Evolutionary conservation across 2,797 vertebrate genomes (phyloP), one percentile per base, ranked within the genome.

Genomic region (Urocyon cinereoargenteus): DNA sequence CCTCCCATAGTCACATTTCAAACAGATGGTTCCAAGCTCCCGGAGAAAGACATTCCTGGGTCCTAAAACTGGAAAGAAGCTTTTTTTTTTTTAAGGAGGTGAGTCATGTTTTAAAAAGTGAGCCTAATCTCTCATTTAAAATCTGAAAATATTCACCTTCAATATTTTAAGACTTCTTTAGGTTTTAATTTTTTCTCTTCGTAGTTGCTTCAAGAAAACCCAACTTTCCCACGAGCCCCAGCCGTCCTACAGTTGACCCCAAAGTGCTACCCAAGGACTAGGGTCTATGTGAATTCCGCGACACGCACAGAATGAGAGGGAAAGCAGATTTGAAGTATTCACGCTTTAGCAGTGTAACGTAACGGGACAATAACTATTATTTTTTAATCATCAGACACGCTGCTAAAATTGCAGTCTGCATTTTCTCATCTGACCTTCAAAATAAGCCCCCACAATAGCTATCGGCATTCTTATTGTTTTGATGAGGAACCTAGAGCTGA

Each of bases 351-450:
- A 66, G 70, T 2, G 19, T 26, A 31, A 62, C 34, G 19, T 40
- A 85, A 36, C 64, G 55, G 78, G 78, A 68, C 21, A 75, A 40
- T 53, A 92, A 75, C 8, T 34, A 68, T 26, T 53, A 45, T 66
- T 55, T 70, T 78, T 78, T 4, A 78, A 72, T 79, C 79, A 72
- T 3, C 8, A 81, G 75, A 53, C 3, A 31, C 24, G 11, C 26
- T 55, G 57, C 24, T 55, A 94, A 92, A 70, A 92, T 62, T 72
- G 79, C 49, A 73, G 15, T 62, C 9, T 81, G 1, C 15, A 62
- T 77, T 97, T 85, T 90, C 28, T 95, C 78, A 86, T 51, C 82
- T 51, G n/a, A 88, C 53, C 31, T 62, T 75, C 78, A 85, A 62
- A 85, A 79, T 21, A 64, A 95, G 28, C 12, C 26, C 34, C n/a